A percentile compares a stretch with the other conserved stretches of the same genome.
Conservation (phyloP, 1,140 invertebrate species). For the Drosophila varians region DNA sequence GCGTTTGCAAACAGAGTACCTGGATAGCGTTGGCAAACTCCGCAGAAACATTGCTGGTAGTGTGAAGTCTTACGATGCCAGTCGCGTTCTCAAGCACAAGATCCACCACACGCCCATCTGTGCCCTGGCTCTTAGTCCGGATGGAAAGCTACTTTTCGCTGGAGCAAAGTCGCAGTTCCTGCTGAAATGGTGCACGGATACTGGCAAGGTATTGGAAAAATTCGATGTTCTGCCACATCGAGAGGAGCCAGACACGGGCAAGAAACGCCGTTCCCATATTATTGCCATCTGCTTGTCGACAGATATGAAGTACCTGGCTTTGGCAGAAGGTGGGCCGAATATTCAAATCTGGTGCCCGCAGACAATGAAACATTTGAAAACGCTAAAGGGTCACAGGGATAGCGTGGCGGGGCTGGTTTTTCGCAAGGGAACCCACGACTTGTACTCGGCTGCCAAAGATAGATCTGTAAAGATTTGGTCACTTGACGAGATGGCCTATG, state of each 20-base stretch:
- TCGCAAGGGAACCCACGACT: constrained; percentile 92
- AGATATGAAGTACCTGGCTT: constrained; percentile 93
- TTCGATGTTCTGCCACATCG: constrained; percentile 83
- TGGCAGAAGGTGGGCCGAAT: constrained; percentile 90
- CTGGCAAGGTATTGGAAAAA: constrained; percentile 63
- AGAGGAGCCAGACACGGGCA: constrained; percentile 85
- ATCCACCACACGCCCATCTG: constrained; percentile 92
- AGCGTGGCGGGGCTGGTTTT: constrained; percentile 92
- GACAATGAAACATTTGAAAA: constrained; percentile 90
- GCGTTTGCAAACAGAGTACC: constrained; percentile 91
- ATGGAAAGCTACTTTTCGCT: constrained; percentile 90
- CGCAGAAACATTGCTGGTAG: constrained; percentile 89
- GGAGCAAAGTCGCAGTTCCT: constrained; percentile 95
- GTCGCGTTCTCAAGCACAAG: constrained; percentile 87
- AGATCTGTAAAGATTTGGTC: constrained; percentile 96
- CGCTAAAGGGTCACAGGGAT: constrained; percentile 92
- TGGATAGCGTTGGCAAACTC: constrained; percentile 93
- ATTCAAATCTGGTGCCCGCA: constrained; percentile 94
- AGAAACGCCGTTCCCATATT: constrained; percentile 85
- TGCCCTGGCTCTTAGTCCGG: constrained; percentile 90
- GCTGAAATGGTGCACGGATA: constrained; percentile 91
- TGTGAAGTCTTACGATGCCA: constrained; percentile 85
- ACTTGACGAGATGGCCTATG: constrained; percentile 96
- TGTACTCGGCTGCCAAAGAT: constrained; percentile 94
- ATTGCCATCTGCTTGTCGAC: constrained; percentile 91